Base-by-base conservation (phyloP, 2,888 invertebrate species). In the Tinea pellionella region DNA sequence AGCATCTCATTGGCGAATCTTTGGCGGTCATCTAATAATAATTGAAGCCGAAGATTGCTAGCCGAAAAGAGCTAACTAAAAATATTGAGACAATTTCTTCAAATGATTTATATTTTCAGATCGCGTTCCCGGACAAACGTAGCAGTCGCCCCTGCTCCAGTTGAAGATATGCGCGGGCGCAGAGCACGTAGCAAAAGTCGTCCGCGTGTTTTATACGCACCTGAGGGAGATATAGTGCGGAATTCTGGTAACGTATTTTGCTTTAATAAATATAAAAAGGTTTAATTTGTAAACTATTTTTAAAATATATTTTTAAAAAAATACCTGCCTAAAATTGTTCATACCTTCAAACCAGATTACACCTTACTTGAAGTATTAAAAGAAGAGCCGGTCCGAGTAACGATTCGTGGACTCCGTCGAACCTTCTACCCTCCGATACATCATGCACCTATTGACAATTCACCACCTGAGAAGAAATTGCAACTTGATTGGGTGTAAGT, bases 401-500 rank as follows among this genome's bases (percentile, higher is more conserved):
- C 94, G 2, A 95, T 96, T 65, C 90, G 94, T 62, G 96, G 96
- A 0, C 81, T 95, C 32, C 81, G 95, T 62, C 90, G 95, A 65
- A 95, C 95, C 0, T 95, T 96, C 78, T 96, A 95, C 80, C 95
- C 95, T 18, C 95, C 96, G 0, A 90, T 95, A 57, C 95, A 95
- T 70, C 93, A 95, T 75, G 92, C 95, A 1, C 94, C 94, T 8
- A 90, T 94, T 53, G 95, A 96, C 75, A 95, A 94, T 75, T 87
- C 93, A 4, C 95, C 95, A 0, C 97, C 97, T 0, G 94, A 95
- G 56, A 95, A 96, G 81, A 94, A 95, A 72, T 87, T 97, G 64
- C 92, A 93, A 63, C 89, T 98, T 0, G 96, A 97, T 72, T 98
- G 98, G 97, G 97, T 97, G 93, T 96, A 83, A 77, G 83, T 63